These are phyloP conservation scores for Pelosia muscerda DNA, from an alignment of 2,888 invertebrate species.

Conservation along the genomic window DNA sequence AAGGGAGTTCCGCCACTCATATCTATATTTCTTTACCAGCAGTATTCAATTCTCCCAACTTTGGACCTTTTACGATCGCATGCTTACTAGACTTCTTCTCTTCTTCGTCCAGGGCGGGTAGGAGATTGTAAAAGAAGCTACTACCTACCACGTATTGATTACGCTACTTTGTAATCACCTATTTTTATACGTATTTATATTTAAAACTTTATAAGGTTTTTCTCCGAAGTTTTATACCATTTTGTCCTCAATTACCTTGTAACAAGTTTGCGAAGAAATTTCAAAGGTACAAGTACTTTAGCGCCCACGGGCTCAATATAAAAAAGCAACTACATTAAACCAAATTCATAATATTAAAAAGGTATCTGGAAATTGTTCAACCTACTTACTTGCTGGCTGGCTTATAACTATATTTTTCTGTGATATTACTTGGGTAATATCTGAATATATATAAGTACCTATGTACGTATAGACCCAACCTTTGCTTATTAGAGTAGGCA, in stretches of 20 bases:
- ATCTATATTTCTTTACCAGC: too few relatives aligned
- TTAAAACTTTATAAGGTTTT: background rate
- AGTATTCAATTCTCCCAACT: too few relatives aligned
- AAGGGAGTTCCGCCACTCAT: background rate
- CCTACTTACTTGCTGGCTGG: background rate
- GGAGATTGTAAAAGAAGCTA: too few relatives aligned
- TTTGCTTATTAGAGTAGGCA: too few relatives aligned
- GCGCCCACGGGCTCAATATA: background rate
- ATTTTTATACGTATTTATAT: background rate
- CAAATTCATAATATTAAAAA: background rate
- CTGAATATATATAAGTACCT: too few relatives aligned
- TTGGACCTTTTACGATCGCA: too few relatives aligned
- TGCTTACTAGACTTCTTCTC: too few relatives aligned
- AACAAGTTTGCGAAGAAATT: slow-evolving; percentile 6
- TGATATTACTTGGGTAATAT: background rate
- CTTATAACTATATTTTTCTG: background rate
- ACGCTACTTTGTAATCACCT: too few relatives aligned
- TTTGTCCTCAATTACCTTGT: background rate
- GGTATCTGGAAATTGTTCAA: background rate
- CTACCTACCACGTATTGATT: too few relatives aligned
- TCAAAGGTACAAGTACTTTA: background rate
- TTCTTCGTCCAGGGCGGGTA: too few relatives aligned
- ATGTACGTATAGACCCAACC: too few relatives aligned
- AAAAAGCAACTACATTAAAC: background rate
- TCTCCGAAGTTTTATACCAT: background rate